A percentile compares a stretch with the other conserved stretches of the same genome.
Conservation (phyloP, 2,888 invertebrate species). For the Quadriops clusia region DNA sequence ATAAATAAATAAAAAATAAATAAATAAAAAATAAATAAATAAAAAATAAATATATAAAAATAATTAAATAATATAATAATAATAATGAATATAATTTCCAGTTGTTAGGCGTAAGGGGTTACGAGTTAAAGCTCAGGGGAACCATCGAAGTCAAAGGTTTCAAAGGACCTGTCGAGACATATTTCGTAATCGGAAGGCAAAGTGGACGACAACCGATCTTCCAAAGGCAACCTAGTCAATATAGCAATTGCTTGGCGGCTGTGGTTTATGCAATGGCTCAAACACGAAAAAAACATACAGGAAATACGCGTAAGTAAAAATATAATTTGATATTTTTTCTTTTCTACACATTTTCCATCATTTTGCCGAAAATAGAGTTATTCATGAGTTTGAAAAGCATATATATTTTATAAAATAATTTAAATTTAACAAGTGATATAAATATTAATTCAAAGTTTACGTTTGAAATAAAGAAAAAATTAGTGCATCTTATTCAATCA, state of each 20-base stretch:
- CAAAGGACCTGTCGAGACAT: slow-evolving; percentile 96
- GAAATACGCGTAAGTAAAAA: slow-evolving; percentile 29
- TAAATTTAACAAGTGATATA: too few species aligned
- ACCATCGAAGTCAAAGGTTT: slow-evolving; percentile 82
- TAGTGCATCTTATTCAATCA: slow-evolving; percentile 2
- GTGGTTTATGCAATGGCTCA: slow-evolving; percentile 85
- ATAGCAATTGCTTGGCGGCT: slow-evolving; percentile 70
- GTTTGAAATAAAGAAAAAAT: neutral
- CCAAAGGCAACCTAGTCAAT: slow-evolving; percentile 56
- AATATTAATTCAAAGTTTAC: too few species aligned
- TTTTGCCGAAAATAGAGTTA: too few species aligned
- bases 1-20: slow-evolving; percentile 2
- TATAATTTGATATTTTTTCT: neutral
- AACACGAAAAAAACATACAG: slow-evolving; percentile 61
- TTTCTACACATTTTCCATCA: too few species aligned
- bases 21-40: slow-evolving; percentile 3
- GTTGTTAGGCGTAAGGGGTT: slow-evolving; percentile 65
- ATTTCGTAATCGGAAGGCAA: slow-evolving; percentile 65
- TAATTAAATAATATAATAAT: too few species aligned
- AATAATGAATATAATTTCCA: slow-evolving; percentile 34
- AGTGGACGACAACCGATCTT: slow-evolving; percentile 45
- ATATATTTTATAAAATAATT: too few species aligned
- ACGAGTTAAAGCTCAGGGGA: slow-evolving; percentile 67
- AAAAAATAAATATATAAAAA: neutral
- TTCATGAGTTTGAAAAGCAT: too few species aligned